Evolutionary conservation across 2,797 vertebrate species (phyloP), one percentile per base, ranked within the genome.

Genomic region (Perodicticus potto): DNA sequence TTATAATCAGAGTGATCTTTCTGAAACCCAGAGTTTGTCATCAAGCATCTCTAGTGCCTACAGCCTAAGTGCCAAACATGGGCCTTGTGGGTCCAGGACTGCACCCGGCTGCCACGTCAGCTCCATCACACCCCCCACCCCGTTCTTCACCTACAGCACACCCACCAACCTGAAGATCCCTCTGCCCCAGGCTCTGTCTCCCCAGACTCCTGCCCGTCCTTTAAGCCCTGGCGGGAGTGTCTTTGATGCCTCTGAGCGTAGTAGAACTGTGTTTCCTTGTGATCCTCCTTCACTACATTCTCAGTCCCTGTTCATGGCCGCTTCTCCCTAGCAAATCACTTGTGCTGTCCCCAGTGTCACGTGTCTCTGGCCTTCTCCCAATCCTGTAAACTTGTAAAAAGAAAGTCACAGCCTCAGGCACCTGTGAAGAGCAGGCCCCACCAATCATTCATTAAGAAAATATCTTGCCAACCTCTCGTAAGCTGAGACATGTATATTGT

Each of bases 341-440:
- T 2, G 0, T 29, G 2, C 29, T 25, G 13, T 53, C 72, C 7
- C 78, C 74, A 22, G 29, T 23, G 86, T 43, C 59, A 17, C 22
- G 2, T 20, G 19, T 32, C 34, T 19, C 69, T 78, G n/a, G 37
- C 11, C 37, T 2, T 29, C 8, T 76, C 67, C 86, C 27, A n/a
- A 0, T 16, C n/a, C 5, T 0, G 20, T 17, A 16, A 3, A n/a
- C 32, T n/a, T 19, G 32, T 67, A n/a, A 67, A 67, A 67, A 19
- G 65, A 67, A 67, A 67, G 7, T 32, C 65, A 57, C 32, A 67
- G 65, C 32, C 65, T 67, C 32, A 19, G 16, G 32, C 32, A n/a
- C 32, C 32, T 67, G 32, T 19, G 17, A 67, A n/a, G 65, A n/a
- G 32, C 65, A 9, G 7, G 65, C 65, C 32, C 32, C 65, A 67